Evolutionary conservation across 2,113 vertebrate species (phyloP), one percentile per base, ranked within the genome.

Genomic region (Malurus melanocephalus): DNA sequence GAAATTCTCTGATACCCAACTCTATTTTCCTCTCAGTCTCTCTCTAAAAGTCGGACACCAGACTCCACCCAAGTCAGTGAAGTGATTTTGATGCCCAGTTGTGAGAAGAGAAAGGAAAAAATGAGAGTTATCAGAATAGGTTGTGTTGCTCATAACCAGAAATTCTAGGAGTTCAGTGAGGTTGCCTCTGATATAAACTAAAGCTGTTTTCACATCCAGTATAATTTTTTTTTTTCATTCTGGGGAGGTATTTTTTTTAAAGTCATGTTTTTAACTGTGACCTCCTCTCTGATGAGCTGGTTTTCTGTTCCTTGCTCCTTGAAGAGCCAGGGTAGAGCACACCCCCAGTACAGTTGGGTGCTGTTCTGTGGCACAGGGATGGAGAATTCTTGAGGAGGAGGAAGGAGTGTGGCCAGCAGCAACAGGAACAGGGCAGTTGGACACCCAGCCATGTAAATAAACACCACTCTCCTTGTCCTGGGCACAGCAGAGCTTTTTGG

Each of bases 361-460:
- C 59, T 76, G 27, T 16, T 72, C 68, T 46, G 19, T 23, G 80
- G 72, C 74, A 67, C 4, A 4, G 72, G 22, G 69, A 35, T 33
- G 81, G 74, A 84, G 85, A 67, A 64, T 42, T 45, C n/a, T 83
- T 56, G 56, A 74, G 72, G 61, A 65, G 57, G 51, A 65, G 19
- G 92, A 48, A 61, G 64, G 62, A 53, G 38, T 46, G 12, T 3
- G 33, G 65, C 45, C 38, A 60, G 64, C 60, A 89, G 67, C 68
- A 74, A 72, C 80, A 73, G 89, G 48, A 74, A 11, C 22, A 40
- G 74, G 83, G 79, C 48, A 75, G 32, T 7, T 73, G 75, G 89
- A 87, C 74, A 81, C 59, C 61, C 88, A 78, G 18, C 67, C 53
- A 2, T 92, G 93, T 96, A 93, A 93, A 96, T 96, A 95, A 94